phyloP scores from a whole-genome alignment of 2,797 vertebrate genomes.

The Anguilla anguilla region DNA sequence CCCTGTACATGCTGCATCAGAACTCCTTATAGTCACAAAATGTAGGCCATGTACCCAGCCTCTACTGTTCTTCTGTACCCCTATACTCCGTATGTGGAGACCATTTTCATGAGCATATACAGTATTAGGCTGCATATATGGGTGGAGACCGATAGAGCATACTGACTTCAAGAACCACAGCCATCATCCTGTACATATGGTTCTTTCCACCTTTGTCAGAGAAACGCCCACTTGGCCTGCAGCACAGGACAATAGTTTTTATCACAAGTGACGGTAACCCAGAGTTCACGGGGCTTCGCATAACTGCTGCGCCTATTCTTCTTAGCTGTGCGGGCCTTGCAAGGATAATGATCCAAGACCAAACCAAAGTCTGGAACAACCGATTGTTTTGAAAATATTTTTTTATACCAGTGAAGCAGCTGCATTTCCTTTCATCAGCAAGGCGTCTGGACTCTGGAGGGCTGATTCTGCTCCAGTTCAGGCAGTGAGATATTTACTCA shows the following conservation, averaged over 20 bases:
- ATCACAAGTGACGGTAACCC: background rate
- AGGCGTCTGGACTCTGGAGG: constrained; percentile 8
- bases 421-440: constrained; percentile 28
- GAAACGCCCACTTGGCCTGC: background rate
- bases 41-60: background rate
- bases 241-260: background rate
- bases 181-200: background rate
- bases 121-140: background rate
- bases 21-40: background rate
- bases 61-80: background rate
- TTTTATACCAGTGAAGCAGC: constrained; percentile 11
- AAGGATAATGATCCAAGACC: background rate
- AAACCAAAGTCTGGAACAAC: constrained; percentile 7
- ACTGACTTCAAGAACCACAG: background rate
- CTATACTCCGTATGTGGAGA: background rate
- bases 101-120: background rate
- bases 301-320: background rate
- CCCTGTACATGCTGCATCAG: background rate
- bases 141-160: background rate
- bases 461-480: background rate
- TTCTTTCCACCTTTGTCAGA: background rate
- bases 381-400: constrained; percentile 22
- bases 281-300: background rate
- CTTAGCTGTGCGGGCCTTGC: constrained; percentile 1
- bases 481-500: background rate